A percentile compares a stretch with the other conserved stretches of the same genome.
These are phyloP conservation scores for Limulus polyphemus DNA, from an alignment of 2,888 invertebrate species.

Conservation along the genomic window DNA sequence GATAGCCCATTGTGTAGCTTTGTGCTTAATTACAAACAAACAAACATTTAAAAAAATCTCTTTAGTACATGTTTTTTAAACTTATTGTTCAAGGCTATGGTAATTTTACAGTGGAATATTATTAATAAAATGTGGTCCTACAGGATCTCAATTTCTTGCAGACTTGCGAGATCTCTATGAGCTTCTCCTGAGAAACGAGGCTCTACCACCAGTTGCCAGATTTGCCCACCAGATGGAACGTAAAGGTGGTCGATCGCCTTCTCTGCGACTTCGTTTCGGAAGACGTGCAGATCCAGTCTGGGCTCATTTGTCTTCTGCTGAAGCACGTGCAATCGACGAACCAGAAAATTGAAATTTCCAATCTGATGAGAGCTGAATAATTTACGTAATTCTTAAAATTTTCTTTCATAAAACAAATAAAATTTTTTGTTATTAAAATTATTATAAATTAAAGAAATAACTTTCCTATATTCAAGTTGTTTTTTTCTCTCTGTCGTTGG, in stretches of 20 bases:
- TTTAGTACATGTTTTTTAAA: neutral
- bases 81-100: neutral
- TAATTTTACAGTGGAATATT: neutral
- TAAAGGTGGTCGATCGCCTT: conserved; percentile 29
- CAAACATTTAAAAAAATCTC: neutral
- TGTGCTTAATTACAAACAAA: no score
- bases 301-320: conserved; percentile 5
- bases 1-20: no score
- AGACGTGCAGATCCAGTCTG: conserved; percentile 28
- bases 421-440: no score
- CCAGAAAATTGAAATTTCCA: no score
- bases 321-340: no score
- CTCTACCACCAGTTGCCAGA: conserved; percentile 6
- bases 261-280: conserved; percentile 29
- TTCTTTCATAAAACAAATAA: no score
- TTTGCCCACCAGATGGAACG: conserved; percentile 29
- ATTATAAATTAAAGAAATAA: no score
- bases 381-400: no score
- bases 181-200: conserved; percentile 24
- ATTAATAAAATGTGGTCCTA: neutral
- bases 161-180: conserved; percentile 28
- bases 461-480: no score
- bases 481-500: no score
- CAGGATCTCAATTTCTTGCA: conserved; percentile 5
- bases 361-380: no score